Evolutionary conservation across 2,113 vertebrate species (phyloP).

Genomic region (Chloropsis hardwickii): DNA sequence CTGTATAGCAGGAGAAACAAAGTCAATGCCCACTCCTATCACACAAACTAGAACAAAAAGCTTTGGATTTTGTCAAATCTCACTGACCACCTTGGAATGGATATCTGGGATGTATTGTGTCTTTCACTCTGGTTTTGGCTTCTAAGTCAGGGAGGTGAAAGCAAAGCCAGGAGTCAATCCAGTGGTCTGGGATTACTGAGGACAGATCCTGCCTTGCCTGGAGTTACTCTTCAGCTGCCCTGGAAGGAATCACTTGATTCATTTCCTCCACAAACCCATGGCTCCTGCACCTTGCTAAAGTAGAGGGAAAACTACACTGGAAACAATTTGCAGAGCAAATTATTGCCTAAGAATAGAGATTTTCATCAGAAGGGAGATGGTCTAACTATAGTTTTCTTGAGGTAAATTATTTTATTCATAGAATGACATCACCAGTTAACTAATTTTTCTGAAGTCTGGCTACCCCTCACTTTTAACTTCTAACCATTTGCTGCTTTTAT

Average conservation of each 20-base stretch:
- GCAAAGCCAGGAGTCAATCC: neutral
- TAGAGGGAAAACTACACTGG: neutral
- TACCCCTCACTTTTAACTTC: slow-evolving; percentile 37
- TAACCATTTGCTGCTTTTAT: slow-evolving; percentile 22
- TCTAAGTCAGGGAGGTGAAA: neutral
- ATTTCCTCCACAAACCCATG: neutral
- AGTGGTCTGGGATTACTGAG: neutral
- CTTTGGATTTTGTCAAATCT: neutral
- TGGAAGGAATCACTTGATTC: neutral
- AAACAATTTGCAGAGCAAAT: neutral
- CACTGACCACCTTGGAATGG: neutral
- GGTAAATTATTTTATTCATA: slow-evolving; percentile 14
- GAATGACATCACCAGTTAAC: neutral
- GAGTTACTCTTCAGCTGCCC: neutral
- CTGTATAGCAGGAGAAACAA: neutral
- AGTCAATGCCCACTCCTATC: fast-evolving
- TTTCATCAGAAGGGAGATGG: neutral
- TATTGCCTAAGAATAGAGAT: neutral
- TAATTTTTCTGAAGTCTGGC: slow-evolving; percentile 20
- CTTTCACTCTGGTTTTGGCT: neutral
- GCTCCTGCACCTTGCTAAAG: neutral
- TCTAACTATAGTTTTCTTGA: neutral
- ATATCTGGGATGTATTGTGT: neutral
- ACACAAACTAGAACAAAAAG: neutral
- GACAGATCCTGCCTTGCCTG: neutral